phyloP scores from a whole-genome alignment of 2,113 vertebrate genomes.

The Chrysochloris asiatica region DNA sequence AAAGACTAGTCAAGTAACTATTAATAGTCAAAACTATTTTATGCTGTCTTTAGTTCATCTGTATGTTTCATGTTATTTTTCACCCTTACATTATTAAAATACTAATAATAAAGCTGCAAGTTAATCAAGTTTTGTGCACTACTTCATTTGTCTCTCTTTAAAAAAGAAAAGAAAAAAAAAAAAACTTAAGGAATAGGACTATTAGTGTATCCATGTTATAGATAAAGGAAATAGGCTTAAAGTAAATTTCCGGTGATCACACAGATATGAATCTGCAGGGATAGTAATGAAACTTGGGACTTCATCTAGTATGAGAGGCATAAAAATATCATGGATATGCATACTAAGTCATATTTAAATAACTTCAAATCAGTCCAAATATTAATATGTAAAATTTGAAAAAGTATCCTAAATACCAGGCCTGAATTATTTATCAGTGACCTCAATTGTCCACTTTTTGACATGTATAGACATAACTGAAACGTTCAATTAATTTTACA shows the following conservation, averaged over 20 bases:
- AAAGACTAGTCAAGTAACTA: constrained; percentile 17
- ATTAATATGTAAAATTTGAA: constrained; percentile 34
- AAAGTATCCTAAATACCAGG: constrained; percentile 24
- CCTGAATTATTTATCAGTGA: constrained; percentile 27
- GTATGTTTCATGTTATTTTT: constrained; percentile 23
- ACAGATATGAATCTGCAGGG: background rate
- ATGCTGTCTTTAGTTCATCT: constrained; percentile 14
- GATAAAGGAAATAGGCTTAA: constrained; percentile 24
- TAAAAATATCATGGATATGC: constrained; percentile 44
- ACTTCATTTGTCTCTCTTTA: constrained; percentile 50
- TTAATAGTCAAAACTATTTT: constrained; percentile 50
- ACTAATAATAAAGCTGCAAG: constrained; percentile 16
- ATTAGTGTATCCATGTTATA: background rate
- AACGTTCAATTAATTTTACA: constrained; percentile 50
- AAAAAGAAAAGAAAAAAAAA: no score
- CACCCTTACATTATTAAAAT: constrained; percentile 13
- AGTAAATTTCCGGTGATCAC: constrained; percentile 4
- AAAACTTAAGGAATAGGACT: background rate
- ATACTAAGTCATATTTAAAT: constrained; percentile 49
- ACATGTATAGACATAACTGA: background rate
- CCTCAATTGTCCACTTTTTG: constrained; percentile 18
- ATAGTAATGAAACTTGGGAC: background rate
- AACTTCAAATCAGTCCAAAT: constrained; percentile 14
- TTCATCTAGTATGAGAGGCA: background rate
- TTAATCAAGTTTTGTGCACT: background rate